Evolutionary conservation across 2,888 invertebrate genomes (phyloP).

Genomic region (Acleris literana): DNA sequence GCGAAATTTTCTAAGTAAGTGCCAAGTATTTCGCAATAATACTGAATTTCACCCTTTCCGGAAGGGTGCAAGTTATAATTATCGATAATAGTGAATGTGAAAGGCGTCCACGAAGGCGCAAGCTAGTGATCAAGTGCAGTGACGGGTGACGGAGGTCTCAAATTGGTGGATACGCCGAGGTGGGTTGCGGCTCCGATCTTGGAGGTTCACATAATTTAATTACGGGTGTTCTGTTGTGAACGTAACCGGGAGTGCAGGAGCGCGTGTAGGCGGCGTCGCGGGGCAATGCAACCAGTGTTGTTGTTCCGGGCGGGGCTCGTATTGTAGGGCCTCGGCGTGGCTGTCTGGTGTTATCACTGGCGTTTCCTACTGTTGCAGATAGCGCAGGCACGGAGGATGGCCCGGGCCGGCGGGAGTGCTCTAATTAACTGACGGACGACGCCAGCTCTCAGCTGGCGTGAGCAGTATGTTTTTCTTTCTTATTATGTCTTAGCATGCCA

Average conservation of each 20-base stretch:
- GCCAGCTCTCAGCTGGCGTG: slow-evolving; percentile 80
- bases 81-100: slow-evolving; percentile 56
- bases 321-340: slow-evolving; percentile 54
- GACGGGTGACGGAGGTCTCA: slow-evolving; percentile 54
- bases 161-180: slow-evolving; percentile 66
- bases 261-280: slow-evolving; percentile 25
- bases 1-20: slow-evolving; percentile 85
- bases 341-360: slow-evolving; percentile 70
- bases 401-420: slow-evolving; percentile 68
- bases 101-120: slow-evolving; percentile 47
- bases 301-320: slow-evolving; percentile 41
- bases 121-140: slow-evolving; percentile 52
- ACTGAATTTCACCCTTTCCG: slow-evolving; percentile 59
- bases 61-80: slow-evolving; percentile 55
- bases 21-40: slow-evolving; percentile 83
- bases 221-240: slow-evolving; percentile 44
- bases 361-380: slow-evolving; percentile 81
- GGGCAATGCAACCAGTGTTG: slow-evolving; percentile 32
- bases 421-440: slow-evolving; percentile 80
- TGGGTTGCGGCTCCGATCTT: slow-evolving; percentile 71
- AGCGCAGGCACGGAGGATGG: slow-evolving; percentile 78
- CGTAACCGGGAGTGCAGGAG: slow-evolving; percentile 35
- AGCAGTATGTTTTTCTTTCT: slow-evolving; percentile 64
- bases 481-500: slow-evolving; percentile 33
- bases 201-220: slow-evolving; percentile 67